Base-by-base conservation (phyloP, 2,113 vertebrate genomes). In the Pardalotus punctatus region DNA sequence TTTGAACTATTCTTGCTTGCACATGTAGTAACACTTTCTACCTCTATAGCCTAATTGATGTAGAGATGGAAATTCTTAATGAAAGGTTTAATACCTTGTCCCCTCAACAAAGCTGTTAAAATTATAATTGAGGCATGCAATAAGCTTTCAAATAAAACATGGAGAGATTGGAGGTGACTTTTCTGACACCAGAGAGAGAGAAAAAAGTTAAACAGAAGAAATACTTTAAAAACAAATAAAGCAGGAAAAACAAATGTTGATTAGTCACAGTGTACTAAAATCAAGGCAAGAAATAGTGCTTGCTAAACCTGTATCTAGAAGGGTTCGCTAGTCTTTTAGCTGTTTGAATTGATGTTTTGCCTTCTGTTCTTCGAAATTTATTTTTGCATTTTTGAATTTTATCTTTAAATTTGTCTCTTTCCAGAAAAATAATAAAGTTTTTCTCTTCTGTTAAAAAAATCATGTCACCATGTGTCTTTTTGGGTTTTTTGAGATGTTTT, bases 391-490 rank as follows among this genome's bases (percentile, higher is more conserved):
- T 88, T 43, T 5, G 3, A 51, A 45, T 56, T 47, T 81, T 60
- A 23, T 42, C 21, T 66, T 86, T 36, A 60, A 54, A 73, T 86
- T 27, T 60, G 8, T 12, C 14, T 21, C 8, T 54, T 88, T 77
- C 5, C 16, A 80, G 54, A n/a, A 73, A 91, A 95, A 57, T 35
- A 67, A 35, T 58, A 53, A 0, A 8, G 22, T 40, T 14, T 82
- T 89, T 45, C 3, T 42, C 11, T 35, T 60, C 13, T 38, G 18
- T 45, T 69, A 42, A 60, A 84, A 86, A 67, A 67, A 15, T 2
- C 5, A 24, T 19, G 11, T 38, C 33, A 58, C 12, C 0, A 0
- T 42, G 11, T 13, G 4, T 28, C 6, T 43, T 73, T 47, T 48
- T 16, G 31, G 21, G 3, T 20, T 40, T 40, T 74, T 70, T 11